Evolutionary conservation across 2,113 vertebrate species (phyloP), one percentile per base, ranked within the genome.

Genomic region (Otis tarda): DNA sequence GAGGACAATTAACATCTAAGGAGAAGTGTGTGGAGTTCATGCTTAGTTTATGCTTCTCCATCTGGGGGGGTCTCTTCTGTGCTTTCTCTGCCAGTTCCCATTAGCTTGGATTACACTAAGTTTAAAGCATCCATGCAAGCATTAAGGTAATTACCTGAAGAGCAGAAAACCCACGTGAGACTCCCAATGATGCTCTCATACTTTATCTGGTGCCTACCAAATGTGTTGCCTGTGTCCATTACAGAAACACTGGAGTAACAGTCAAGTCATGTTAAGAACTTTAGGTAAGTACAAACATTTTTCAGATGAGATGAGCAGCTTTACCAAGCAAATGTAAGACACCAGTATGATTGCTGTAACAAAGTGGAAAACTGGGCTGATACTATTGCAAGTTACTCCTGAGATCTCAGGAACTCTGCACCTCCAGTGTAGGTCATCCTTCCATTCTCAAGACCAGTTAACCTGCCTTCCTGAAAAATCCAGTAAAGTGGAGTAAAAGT

Each of bases 1-100:
- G 63, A 90, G 63, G 27, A 87, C 77, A 89, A 93, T 97, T 95
- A 97, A 65, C 14, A 31, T 94, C 76, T 92, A 80, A 91, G 14
- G 9, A 76, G 83, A 78, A 55, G 45, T 1, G 0, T n/a, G 55
- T 80, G 52, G 70, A 74, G 52, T 92, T 96, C 15, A 37, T 83
- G 55, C 35, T 94, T 77, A 57, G 75, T 77, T 93, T 89, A 27
- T 81, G 76, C 69, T 89, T 86, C 73, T 69, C n/a, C 63, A 35
- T 88, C 87, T 67, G 27, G 41, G 61, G 61, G 57, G 33, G 56
- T 75, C 74, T 76, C 63, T 85, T 85, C 76, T 88, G 53, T 83
- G 30, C 47, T 85, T 20, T 78, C 50, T 39, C 85, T 96, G 93
- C 45, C 88, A 94, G 67, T 47, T 84, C 39, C 83, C 45, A 83